These are phyloP conservation scores for Ctenopoma multispine DNA, from an alignment of 2,797 vertebrate species.

Conservation along the genomic window DNA sequence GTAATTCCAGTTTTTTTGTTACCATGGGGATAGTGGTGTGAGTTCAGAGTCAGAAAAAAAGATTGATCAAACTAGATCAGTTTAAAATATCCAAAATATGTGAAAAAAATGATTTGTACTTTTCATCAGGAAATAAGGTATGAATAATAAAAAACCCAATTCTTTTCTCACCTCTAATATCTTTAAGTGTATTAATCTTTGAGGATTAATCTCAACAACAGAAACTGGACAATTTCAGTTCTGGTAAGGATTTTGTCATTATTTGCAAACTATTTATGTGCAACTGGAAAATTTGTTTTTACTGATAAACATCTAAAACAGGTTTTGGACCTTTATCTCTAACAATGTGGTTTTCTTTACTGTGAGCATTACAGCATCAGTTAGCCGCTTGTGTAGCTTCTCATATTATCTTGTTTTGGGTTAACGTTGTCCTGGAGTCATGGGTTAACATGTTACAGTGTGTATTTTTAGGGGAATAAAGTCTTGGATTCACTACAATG, in stretches of 20 bases:
- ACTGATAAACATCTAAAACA: not conserved
- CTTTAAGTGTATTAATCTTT: not conserved
- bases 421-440: not conserved
- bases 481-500: not conserved
- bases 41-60: too few species aligned
- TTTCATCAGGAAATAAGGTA: too few species aligned
- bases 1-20: too few species aligned
- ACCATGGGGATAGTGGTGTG: too few species aligned
- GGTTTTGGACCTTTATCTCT: not conserved
- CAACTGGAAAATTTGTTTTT: too few species aligned
- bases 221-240: not conserved
- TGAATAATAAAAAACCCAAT: not conserved
- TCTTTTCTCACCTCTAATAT: too few species aligned
- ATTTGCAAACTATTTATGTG: not conserved
- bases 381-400: too few species aligned
- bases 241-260: not conserved
- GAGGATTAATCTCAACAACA: not conserved
- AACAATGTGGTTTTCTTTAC: slow-evolving; percentile 13
- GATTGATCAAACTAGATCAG: not conserved
- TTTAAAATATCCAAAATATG: not conserved
- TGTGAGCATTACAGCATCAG: not conserved
- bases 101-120: too few species aligned
- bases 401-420: not conserved
- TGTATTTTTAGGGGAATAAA: not conserved
- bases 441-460: not conserved